Base-by-base conservation (phyloP, 2,797 vertebrate species). In the Alectoris magna region DNA sequence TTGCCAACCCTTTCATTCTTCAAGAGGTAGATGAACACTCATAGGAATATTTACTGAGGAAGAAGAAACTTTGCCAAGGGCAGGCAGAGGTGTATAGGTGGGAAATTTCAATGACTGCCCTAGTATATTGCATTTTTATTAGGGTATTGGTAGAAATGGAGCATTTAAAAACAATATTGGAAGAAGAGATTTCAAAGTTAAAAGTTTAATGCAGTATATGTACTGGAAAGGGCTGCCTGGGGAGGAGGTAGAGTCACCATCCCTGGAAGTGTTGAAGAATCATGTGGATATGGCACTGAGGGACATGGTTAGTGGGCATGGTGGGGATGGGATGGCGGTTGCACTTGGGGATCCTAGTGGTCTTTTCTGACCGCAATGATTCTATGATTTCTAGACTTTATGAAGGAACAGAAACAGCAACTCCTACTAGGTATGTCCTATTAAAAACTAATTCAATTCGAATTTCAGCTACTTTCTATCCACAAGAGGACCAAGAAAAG, bases 381-480 rank as follows among this genome's bases (percentile, higher is more conserved):
- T 55, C 53, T 18, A 31, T 55, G 53, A 48, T 81, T 66, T 49
- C 62, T 80, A 72, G 36, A 66, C 43, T 92, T 94, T 93, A 11
- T 67, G 48, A 76, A 38, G n/a, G 71, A 86, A 69, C 10, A 78
- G 82, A 74, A 79, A 68, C 12, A 73, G 44, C 59, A 93, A 64
- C 10, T 73, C 27, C 11, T 66, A 31, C 17, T 71, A 64, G 62
- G 8, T 68, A 41, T 64, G 51, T 44, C 27, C 64, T 91, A 49
- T 91, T 94, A 58, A 78, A 94, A 58, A 92, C 60, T 75, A 91
- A 86, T 85, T 88, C n/a, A 76, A 84, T 83, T 92, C 12, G 68
- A 93, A 86, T 88, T 96, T 95, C 48, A 87, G 39, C 60, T 87
- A 68, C 84, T 88, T 94, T 88, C 71, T 60, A 46, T 70, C 60